Percentiles rank a stretch among this genome's conserved stretches.
These are phyloP conservation scores for Esox niger DNA, from an alignment of 2,113 vertebrate species.

Conservation along the genomic window DNA sequence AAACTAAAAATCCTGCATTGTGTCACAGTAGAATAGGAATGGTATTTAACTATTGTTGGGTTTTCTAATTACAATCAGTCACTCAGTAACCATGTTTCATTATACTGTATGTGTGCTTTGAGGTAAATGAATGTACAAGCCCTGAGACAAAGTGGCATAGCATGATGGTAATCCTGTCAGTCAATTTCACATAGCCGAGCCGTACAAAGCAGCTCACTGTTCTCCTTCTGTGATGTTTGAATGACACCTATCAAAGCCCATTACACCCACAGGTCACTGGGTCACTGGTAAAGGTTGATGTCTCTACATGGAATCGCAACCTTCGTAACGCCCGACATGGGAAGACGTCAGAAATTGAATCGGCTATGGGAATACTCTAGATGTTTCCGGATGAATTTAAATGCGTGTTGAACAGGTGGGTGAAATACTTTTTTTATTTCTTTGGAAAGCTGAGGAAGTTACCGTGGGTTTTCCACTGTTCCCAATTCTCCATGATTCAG, in stretches of 20 bases:
- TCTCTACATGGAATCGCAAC: conserved; percentile 23
- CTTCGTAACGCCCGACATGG: conserved; percentile 4
- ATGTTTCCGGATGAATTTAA: background rate
- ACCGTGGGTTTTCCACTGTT: conserved; percentile 13
- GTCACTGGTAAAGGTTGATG: background rate
- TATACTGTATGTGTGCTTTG: too few species aligned
- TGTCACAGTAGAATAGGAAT: background rate
- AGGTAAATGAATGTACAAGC: too few species aligned
- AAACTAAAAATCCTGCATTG: background rate
- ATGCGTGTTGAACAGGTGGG: conserved; percentile 42
- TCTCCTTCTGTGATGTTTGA: too few species aligned
- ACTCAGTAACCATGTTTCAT: too few species aligned
- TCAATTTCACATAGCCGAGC: background rate
- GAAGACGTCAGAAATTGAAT: conserved; percentile 6
- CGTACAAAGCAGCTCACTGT: conserved; percentile 1
- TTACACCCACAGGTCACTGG: background rate
- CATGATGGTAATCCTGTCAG: background rate
- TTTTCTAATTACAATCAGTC: too few species aligned
- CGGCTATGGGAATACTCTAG: conserved; percentile 5
- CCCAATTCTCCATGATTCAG: background rate
- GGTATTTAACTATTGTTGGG: background rate
- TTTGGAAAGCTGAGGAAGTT: conserved; percentile 12
- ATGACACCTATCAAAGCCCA: background rate
- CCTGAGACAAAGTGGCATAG: background rate
- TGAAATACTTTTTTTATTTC: conserved; percentile 4